Conservation (phyloP, 2,888 invertebrate species). For the Parthenolecanium corni region DNA sequence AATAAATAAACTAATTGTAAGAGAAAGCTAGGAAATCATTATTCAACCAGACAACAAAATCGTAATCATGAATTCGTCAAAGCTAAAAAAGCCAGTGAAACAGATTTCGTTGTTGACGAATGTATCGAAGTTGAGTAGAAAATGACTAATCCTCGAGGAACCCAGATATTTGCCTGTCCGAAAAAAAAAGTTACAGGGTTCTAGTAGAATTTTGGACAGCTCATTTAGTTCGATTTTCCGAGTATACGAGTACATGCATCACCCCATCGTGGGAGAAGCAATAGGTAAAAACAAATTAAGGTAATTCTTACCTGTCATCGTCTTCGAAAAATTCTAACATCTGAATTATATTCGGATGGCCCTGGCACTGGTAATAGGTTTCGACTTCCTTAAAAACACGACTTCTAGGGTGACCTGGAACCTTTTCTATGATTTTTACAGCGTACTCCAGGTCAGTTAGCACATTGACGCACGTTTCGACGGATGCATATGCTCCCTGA, state of each 20-base stretch:
- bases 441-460: constrained; percentile 90
- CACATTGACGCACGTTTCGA: constrained; percentile 83
- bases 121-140: too few species aligned
- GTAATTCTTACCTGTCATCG: constrained; percentile 66
- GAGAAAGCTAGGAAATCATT: too few species aligned
- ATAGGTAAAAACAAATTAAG: too few species aligned
- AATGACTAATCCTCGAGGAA: too few species aligned
- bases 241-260: too few species aligned
- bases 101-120: too few species aligned
- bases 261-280: too few species aligned
- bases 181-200: too few species aligned
- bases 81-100: not conserved
- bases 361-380: constrained; percentile 96
- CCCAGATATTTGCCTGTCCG: too few species aligned
- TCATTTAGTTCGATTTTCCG: too few species aligned
- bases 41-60: not conserved
- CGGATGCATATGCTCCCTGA: constrained; percentile 92
- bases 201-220: too few species aligned
- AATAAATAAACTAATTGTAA: too few species aligned
- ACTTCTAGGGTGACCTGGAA: constrained; percentile 84
- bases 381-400: constrained; percentile 97
- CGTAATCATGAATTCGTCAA: not conserved
- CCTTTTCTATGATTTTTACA: constrained; percentile 94
- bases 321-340: constrained; percentile 95
- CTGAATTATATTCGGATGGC: constrained; percentile 94